These are phyloP conservation scores for Ceyx melanurus DNA, from an alignment of 2,113 vertebrate genomes.

Conservation along the genomic window DNA sequence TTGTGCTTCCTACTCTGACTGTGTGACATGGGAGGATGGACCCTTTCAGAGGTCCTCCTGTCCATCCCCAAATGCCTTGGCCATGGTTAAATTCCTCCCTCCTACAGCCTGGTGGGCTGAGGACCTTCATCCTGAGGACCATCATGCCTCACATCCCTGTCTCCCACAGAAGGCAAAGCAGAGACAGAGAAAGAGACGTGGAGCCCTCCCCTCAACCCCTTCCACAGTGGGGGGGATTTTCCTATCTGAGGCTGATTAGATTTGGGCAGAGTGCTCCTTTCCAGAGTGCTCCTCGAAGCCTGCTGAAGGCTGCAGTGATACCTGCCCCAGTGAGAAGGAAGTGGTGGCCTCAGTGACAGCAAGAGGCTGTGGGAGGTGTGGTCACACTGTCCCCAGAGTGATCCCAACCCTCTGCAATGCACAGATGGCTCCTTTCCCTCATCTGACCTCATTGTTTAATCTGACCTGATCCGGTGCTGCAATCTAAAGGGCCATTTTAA, in stretches of 20 bases:
- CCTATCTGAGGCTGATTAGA: slow-evolving; percentile 62
- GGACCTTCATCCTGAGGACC: not conserved
- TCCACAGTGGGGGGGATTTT: not conserved
- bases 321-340: not conserved
- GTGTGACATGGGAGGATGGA: not conserved
- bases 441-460: slow-evolving; percentile 60
- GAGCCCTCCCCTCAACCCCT: not conserved
- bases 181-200: not conserved
- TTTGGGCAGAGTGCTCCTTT: slow-evolving; percentile 18
- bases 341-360: not conserved
- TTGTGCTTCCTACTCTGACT: not conserved
- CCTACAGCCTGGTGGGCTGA: not conserved
- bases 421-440: slow-evolving; percentile 57
- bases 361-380: not conserved
- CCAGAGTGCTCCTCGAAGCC: slow-evolving; percentile 15
- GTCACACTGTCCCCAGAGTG: not conserved
- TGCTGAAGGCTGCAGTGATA: not conserved
- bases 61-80: not conserved
- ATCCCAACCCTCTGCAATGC: not conserved
- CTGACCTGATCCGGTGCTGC: slow-evolving; percentile 46
- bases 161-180: not conserved
- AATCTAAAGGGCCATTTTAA: slow-evolving; percentile 28
- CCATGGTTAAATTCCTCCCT: not conserved
- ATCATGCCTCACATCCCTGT: not conserved
- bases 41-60: not conserved